phyloP scores from a whole-genome alignment of 2,888 invertebrate species.

The Spicauda simplicius region DNA sequence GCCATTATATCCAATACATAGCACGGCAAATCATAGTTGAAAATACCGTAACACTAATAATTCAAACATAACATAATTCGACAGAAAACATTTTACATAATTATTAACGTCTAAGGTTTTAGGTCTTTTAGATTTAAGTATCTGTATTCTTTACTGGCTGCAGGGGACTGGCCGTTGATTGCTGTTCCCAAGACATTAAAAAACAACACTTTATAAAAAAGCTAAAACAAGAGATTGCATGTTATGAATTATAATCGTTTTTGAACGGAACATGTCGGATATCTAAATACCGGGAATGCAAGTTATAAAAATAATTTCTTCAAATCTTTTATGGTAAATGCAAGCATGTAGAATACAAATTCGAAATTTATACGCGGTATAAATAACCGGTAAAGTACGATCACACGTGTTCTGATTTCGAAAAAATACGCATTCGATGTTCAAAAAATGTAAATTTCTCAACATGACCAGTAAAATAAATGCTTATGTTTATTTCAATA shows the following conservation, averaged over 20 bases:
- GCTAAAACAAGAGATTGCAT: not conserved
- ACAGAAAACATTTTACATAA: too few species aligned
- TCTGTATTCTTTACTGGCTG: not conserved
- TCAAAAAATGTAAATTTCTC: slow-evolving; percentile 9
- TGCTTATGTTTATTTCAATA: not conserved
- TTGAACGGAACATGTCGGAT: not conserved
- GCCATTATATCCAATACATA: too few species aligned
- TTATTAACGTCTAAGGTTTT: not conserved
- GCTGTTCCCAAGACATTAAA: not conserved
- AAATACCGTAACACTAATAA: too few species aligned
- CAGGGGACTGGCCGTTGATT: not conserved
- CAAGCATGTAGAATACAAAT: slow-evolving; percentile 42
- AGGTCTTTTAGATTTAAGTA: not conserved
- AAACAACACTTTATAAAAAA: not conserved
- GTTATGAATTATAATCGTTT: slow-evolving; percentile 1
- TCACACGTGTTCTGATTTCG: slow-evolving; percentile 35
- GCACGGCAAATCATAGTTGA: too few species aligned
- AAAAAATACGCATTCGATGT: slow-evolving; percentile 12
- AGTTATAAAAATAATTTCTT: slow-evolving; percentile 24
- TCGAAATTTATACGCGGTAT: slow-evolving; percentile 42
- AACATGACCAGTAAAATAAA: not conserved
- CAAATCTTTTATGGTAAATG: slow-evolving; percentile 37
- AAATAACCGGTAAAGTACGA: slow-evolving; percentile 37
- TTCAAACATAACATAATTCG: too few species aligned
- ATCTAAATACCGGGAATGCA: not conserved